Base-by-base conservation (phyloP, 1,140 invertebrate species). In the Meloidogyne hapla region DNA sequence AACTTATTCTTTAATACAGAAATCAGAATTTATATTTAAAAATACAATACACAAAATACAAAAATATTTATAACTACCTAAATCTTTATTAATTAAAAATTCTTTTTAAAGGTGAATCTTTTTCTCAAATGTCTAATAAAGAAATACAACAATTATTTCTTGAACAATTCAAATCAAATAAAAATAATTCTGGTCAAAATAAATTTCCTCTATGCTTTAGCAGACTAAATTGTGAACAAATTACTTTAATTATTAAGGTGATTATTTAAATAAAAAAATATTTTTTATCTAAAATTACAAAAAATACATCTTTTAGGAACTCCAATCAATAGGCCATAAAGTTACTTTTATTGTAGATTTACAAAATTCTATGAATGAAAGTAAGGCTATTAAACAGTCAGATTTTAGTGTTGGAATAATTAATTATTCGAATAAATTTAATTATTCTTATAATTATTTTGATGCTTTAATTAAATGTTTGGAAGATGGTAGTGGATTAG, bases 291-390 rank as follows among this genome's bases (percentile, higher is more conserved):
- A 18, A 48, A 70, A 9, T 40, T 38, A 21, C 48, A 40, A 12
- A 56, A 25, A 56, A 75, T 40, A n/a, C 1, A n/a, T 56, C 9
- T 61, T 78, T 69, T 33, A 79, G 77, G 42, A 79, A 67, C 81
- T 77, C 48, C 79, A 82, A 70, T n/a, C 6, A 25, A 13, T 33
- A 8, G 65, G 45, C 15, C 56, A 82, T 78, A 91, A 93, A 77
- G 93, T 93, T 13, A 92, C 93, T 13, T 92, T 93, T 0, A 93
- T 92, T 66, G 92, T 93, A 26, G 92, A 93, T 84, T n/a, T 56
- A n/a, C 18, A 56, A n/a, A 92, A 92, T 45, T 38, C 45, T 38
- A 92, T 93, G 0, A 93, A 93, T 79, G 93, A 94, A 86, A 92
- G 92, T 1, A 92, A 92, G 56, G 92, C 93, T 1, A 83, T 93